Percentiles rank a stretch among this genome's conserved stretches.
Evolutionary conservation across 2,113 vertebrate genomes (phyloP).

Genomic region (Siniperca knerii): DNA sequence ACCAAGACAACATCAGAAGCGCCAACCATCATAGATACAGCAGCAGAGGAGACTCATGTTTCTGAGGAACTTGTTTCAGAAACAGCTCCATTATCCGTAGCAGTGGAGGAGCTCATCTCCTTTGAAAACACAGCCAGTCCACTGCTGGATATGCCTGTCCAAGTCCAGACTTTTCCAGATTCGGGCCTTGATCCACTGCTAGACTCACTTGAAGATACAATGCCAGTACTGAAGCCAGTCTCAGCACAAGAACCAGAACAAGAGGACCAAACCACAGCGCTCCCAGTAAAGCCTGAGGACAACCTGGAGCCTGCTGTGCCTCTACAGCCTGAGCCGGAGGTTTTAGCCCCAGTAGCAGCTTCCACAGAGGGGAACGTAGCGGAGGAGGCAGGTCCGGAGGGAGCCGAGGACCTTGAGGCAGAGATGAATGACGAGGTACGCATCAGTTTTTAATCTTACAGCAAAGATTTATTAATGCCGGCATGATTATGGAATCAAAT

Average conservation of each 20-base stretch:
- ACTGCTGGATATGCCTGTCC: neutral
- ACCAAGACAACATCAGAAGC: slow-evolving; percentile 3
- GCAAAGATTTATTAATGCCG: neutral
- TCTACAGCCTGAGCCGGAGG: slow-evolving; percentile 13
- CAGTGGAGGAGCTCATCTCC: slow-evolving; percentile 57
- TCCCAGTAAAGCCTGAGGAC: slow-evolving; percentile 12
- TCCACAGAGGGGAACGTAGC: neutral
- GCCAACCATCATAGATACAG: neutral
- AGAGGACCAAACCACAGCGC: slow-evolving; percentile 7
- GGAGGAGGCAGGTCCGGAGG: slow-evolving; percentile 1
- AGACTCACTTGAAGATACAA: neutral
- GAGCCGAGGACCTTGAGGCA: slow-evolving; percentile 25
- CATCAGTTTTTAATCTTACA: neutral
- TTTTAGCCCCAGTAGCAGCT: slow-evolving; percentile 6
- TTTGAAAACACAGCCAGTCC: slow-evolving; percentile 32
- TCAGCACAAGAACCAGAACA: slow-evolving; percentile 1
- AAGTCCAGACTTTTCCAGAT: neutral
- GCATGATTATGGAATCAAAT: neutral
- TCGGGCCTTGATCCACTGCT: slow-evolving; percentile 8
- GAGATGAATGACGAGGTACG: slow-evolving; percentile 58
- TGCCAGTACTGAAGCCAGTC: slow-evolving; percentile 14
- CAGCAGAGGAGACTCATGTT: neutral
- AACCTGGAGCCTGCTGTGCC: neutral
- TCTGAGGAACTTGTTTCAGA: slow-evolving; percentile 1
- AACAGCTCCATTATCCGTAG: neutral